phyloP scores from a whole-genome alignment of 2,888 invertebrate genomes.

The Sceliomorpha sp. region DNA sequence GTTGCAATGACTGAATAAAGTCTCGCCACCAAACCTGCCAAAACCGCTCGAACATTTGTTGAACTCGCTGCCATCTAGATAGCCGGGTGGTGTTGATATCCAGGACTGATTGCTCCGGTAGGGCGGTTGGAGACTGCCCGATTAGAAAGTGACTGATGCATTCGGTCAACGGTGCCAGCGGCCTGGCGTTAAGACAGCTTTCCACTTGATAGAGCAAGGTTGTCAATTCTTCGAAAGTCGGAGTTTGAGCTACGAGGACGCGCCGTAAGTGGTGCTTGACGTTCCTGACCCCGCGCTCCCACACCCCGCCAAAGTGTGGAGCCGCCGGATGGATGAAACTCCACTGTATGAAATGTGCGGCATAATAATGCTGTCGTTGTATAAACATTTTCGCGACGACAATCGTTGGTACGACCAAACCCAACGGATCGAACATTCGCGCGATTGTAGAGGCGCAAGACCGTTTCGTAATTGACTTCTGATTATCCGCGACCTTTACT shows the following conservation, averaged over 20 bases:
- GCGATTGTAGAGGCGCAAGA: too few species aligned
- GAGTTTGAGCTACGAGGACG: neutral
- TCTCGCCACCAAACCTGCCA: too few species aligned
- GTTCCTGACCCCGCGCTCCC: neutral
- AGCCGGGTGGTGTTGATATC: neutral
- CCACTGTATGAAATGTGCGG: neutral
- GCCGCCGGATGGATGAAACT: neutral
- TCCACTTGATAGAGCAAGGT: slow-evolving; percentile 1
- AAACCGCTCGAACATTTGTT: too few species aligned
- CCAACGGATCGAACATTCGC: too few species aligned
- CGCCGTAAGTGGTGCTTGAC: slow-evolving; percentile 1
- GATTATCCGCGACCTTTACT: too few species aligned
- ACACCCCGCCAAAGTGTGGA: neutral
- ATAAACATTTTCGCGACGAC: too few species aligned
- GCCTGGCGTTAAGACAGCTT: slow-evolving; percentile 1
- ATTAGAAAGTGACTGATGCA: neutral
- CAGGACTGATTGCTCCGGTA: neutral
- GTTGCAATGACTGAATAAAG: too few species aligned
- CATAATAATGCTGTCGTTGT: neutral
- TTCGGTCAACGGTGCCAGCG: neutral
- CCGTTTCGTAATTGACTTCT: too few species aligned
- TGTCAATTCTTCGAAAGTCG: neutral
- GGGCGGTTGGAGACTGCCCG: neutral
- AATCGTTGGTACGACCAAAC: too few species aligned
- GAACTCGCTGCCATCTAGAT: slow-evolving; percentile 1